These are phyloP conservation scores for Ornithoptera alexandrae DNA, from an alignment of 2,888 invertebrate species.

Conservation along the genomic window DNA sequence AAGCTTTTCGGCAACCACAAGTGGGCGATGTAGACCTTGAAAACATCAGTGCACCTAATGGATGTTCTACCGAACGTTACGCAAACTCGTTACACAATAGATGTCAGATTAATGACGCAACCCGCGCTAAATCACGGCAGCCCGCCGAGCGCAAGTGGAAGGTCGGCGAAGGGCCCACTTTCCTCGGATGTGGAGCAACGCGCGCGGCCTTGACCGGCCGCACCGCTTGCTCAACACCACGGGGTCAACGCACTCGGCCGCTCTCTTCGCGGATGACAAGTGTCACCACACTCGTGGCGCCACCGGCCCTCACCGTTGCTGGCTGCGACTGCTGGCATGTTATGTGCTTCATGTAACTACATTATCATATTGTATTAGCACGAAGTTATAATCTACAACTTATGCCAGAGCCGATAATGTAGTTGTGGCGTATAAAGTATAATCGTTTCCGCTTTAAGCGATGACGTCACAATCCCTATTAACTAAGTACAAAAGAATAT, in stretches of 20 bases:
- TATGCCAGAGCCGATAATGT: too few species aligned
- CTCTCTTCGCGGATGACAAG: conserved; percentile 11
- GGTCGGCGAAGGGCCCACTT: conserved; percentile 23
- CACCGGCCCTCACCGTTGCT: background rate
- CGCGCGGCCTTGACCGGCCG: conserved; percentile 24
- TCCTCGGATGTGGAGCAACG: conserved; percentile 25
- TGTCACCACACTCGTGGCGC: conserved; percentile 4
- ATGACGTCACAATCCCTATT: background rate
- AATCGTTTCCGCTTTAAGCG: too few species aligned
- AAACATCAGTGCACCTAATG: too few species aligned
- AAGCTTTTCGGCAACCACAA: too few species aligned
- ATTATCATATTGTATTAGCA: too few species aligned
- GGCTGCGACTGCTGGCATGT: background rate
- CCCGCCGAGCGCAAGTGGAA: background rate
- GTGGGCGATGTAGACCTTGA: too few species aligned
- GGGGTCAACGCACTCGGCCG: conserved; percentile 21
- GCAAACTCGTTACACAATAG: too few species aligned
- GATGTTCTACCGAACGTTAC: too few species aligned
- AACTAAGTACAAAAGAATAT: background rate
- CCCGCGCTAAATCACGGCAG: background rate
- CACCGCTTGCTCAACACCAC: conserved; percentile 7
- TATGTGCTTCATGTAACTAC: too few species aligned
- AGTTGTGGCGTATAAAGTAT: too few species aligned
- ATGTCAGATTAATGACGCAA: background rate
- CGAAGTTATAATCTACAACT: too few species aligned